Evolutionary conservation across 2,888 invertebrate genomes (phyloP), one percentile per base, ranked within the genome.

Genomic region (Tachina grossa): DNA sequence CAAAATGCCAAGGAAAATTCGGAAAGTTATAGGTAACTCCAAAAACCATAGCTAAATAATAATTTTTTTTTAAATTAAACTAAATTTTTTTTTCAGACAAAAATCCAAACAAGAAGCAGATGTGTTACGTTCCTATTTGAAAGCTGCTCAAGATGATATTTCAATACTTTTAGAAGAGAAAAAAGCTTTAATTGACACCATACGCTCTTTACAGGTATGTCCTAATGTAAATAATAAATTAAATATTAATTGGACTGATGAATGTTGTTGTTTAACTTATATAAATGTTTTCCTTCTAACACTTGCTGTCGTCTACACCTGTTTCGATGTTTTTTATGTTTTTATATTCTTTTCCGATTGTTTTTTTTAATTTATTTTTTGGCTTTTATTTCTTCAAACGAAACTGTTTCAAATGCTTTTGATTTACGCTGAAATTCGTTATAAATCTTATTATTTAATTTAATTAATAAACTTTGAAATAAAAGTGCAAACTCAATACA

Each of bases 141-240:
- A 94, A 86, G 94, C 95, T 0, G 96, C 97, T 1, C 96, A 97
- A 91, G 96, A 96, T 88, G 95, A 97, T 84, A 95, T 96, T 0
- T 94, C 94, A 9, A 93, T 94, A 72, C 92, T 97, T 86, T 90
- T 97, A 39, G 95, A 95, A 43, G 97, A 97, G 89, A 97, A 97
- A 89, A 94, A 95, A 88, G 94, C 94, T 66, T 93, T 97, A 68
- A 91, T 97, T 87, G 96, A 97, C 84, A 95, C 95, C 53, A 94
- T 97, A 86, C 94, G 94, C 53, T 93, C 94, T 39, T 92, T 97
- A 87, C 96, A 96, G 93, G 96, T 95, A 89, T 85, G 10, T 68
- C 6, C 31, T 31, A 5, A 31, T 31, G 6, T 31, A 31, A 31
- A 31, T 31, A 31, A 31, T 6, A 93, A n/a, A 22, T 14, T 65